Conservation (phyloP, 2,888 invertebrate species). For the Masnerella sp. region DNA sequence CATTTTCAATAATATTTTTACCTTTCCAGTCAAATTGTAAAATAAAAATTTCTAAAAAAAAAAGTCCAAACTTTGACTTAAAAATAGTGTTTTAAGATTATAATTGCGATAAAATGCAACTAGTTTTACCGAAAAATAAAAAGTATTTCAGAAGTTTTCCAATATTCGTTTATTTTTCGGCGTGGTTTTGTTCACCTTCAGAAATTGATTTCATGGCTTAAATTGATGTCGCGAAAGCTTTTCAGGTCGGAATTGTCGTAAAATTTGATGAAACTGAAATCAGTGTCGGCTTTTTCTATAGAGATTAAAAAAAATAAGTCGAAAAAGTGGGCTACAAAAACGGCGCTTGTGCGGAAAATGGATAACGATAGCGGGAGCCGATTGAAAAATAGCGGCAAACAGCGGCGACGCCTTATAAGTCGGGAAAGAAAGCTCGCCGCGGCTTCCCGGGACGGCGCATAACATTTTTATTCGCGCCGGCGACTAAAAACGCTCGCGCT, state of each 20-base stretch:
- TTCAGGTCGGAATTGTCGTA: background rate
- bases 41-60: no score
- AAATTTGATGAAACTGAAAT: conserved; percentile 5
- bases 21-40: no score
- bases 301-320: background rate
- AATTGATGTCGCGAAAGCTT: background rate
- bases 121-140: no score
- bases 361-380: conserved; percentile 5
- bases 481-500: conserved; percentile 26
- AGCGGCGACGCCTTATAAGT: conserved; percentile 14
- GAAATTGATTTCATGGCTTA: background rate
- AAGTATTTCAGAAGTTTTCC: no score
- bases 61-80: no score
- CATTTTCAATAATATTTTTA: no score
- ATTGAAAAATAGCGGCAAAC: conserved; percentile 30
- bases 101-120: no score
- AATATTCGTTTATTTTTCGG: no score
- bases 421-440: conserved; percentile 28
- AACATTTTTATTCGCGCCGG: conserved; percentile 40
- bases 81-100: no score
- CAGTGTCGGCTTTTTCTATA: conserved; percentile 6
- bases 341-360: conserved; percentile 4
- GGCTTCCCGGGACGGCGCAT: conserved; percentile 19
- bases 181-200: background rate
- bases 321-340: background rate